Conservation (phyloP, 2,888 invertebrate genomes). For the Hypselothyrea guttata region DNA sequence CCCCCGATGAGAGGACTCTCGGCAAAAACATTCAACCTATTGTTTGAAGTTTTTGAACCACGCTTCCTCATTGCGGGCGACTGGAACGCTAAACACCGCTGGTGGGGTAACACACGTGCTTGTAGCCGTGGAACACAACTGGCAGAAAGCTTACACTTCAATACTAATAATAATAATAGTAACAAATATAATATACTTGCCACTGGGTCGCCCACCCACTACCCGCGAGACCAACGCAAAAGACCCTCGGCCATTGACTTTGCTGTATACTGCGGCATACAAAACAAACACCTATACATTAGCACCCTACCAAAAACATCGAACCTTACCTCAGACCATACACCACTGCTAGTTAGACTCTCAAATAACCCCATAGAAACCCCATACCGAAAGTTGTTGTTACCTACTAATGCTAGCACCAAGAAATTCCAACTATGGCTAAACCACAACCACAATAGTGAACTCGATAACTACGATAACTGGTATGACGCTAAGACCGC, state of each 20-base stretch:
- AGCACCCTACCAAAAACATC: not conserved
- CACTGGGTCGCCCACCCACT: constrained; percentile 5
- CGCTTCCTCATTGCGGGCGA: not conserved
- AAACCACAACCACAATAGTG: no score
- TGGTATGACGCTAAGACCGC: no score
- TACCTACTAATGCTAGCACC: no score
- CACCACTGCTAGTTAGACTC: not conserved
- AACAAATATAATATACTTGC: not conserved
- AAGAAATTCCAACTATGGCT: no score
- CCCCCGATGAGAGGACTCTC: not conserved
- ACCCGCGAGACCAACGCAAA: not conserved
- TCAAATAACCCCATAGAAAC: not conserved
- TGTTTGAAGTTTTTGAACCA: not conserved
- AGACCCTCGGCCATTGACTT: constrained; percentile 16
- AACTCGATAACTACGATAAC: no score
- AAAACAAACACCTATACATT: not conserved
- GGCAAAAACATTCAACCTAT: not conserved
- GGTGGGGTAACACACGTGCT: not conserved
- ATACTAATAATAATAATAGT: no score
- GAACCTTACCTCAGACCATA: constrained; percentile 5
- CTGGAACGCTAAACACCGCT: constrained; percentile 2
- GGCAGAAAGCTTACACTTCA: rapidly evolving
- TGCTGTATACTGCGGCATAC: not conserved
- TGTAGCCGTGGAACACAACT: not conserved
- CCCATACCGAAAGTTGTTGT: not conserved